Percentiles rank a stretch among this genome's conserved stretches.
These are phyloP conservation scores for Tillus elongatus DNA, from an alignment of 2,888 invertebrate species.

Conservation along the genomic window DNA sequence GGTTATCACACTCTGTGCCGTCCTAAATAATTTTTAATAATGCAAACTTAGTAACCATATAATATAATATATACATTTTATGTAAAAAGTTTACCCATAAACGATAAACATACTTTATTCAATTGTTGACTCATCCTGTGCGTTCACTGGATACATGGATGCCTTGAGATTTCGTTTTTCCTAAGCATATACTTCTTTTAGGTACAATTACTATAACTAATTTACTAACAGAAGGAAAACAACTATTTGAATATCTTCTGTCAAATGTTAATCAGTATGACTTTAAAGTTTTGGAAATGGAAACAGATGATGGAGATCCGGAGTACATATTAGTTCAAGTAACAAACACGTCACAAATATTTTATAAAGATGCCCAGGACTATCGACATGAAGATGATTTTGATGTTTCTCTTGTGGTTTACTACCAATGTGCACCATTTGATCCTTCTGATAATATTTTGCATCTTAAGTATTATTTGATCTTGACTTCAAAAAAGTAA, in stretches of 20 bases:
- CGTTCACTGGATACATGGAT: too few relatives aligned
- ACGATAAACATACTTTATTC: too few relatives aligned
- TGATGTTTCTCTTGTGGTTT: slow-evolving; percentile 57
- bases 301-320: slow-evolving; percentile 34
- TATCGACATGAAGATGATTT: slow-evolving; percentile 55
- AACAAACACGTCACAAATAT: slow-evolving; percentile 48
- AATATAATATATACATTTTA: too few relatives aligned
- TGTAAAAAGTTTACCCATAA: too few relatives aligned
- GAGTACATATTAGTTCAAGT: slow-evolving; percentile 58
- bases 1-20: too few relatives aligned
- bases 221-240: slow-evolving; percentile 53
- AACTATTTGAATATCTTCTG: slow-evolving; percentile 61
- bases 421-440: slow-evolving; percentile 44
- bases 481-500: slow-evolving; percentile 50
- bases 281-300: slow-evolving; percentile 59
- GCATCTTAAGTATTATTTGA: slow-evolving; percentile 51
- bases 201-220: slow-evolving; percentile 50
- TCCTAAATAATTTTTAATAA: slow-evolving; percentile 11
- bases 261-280: slow-evolving; percentile 57
- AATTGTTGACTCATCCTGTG: too few relatives aligned
- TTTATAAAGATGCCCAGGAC: slow-evolving; percentile 52
- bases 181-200: slow-evolving; percentile 33
- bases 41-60: too few relatives aligned
- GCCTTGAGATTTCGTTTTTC: too few relatives aligned
- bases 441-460: slow-evolving; percentile 36